Evolutionary conservation across 2,113 vertebrate genomes (phyloP), one percentile per base, ranked within the genome.

Genomic region (Colaptes auratus): DNA sequence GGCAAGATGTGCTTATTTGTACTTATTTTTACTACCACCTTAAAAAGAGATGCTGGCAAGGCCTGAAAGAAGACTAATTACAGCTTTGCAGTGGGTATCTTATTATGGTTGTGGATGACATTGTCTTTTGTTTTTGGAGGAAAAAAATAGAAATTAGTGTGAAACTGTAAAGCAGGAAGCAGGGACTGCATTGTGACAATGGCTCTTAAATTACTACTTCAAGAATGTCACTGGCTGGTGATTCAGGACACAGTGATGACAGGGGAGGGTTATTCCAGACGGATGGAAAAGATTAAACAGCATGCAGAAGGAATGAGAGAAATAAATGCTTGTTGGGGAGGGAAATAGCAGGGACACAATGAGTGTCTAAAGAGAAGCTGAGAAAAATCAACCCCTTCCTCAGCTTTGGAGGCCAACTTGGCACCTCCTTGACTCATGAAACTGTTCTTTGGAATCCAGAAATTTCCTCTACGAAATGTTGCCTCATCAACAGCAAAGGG

Each of bases 131-230:
- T 93, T 96, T 96, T 59, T 56, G 69, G 77, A 92, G 39, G 74
- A 28, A 78, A 93, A 95, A 96, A 94, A 92, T 92, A 91, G 95
- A 94, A 94, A 84, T 94, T 91, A 92, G 81, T 33, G 70, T 71
- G 83, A 87, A 92, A 89, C 46, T 74, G 78, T 65, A 91, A 88
- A 90, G 84, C 73, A 87, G 73, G 82, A 92, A 95, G 66, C 77
- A 87, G 85, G 31, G 85, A 72, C 61, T 63, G 55, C 82, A 81
- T 78, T 84, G 88, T 96, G 87, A 67, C 84, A 89, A 73, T 77
- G 56, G 73, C 78, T 94, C 66, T 67, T 95, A 94, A 96, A 97
- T 96, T 96, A 93, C 79, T 96, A 77, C 91, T 92, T 96, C 69
- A 92, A 81, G 93, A 84, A 88, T 87, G 88, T 93, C 86, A 78